Evolutionary conservation across 2,113 vertebrate species (phyloP).

Genomic region (Sciurus niger): DNA sequence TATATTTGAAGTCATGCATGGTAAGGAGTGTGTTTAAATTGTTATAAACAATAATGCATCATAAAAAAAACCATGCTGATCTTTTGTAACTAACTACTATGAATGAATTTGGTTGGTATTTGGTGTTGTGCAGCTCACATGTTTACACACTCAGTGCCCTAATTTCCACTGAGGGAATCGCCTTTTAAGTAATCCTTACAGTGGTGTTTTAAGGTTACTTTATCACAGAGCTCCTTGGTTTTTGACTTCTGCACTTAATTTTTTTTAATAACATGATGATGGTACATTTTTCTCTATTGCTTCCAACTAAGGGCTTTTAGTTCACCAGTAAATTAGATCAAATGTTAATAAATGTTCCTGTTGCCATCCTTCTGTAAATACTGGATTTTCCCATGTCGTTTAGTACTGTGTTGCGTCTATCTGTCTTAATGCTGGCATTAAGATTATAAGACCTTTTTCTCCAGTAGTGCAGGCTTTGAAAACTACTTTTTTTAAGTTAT

Average conservation of each 20-base stretch:
- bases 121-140: conserved; percentile 77
- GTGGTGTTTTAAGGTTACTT: conserved; percentile 80
- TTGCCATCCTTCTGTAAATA: conserved; percentile 88
- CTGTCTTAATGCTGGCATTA: conserved; percentile 98
- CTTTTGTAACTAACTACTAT: conserved; percentile 74
- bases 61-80: conserved; percentile 78
- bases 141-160: conserved; percentile 83
- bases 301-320: conserved; percentile 84
- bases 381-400: conserved; percentile 78
- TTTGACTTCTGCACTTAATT: conserved; percentile 84
- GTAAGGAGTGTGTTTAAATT: conserved; percentile 79
- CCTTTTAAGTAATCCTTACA: conserved; percentile 81
- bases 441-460: conserved; percentile 90
- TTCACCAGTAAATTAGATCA: conserved; percentile 85
- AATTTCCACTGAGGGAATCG: conserved; percentile 72
- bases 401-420: conserved; percentile 87
- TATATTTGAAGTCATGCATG: conserved; percentile 84
- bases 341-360: conserved; percentile 79
- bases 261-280: conserved; percentile 85
- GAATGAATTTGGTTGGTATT: conserved; percentile 81
- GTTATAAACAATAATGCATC: conserved; percentile 75
- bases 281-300: conserved; percentile 83
- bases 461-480: conserved; percentile 88
- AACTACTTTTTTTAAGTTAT: conserved; percentile 94
- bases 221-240: conserved; percentile 72